Conservation (phyloP, 2,888 invertebrate genomes). For the Pardosa pseudoannulata region DNA sequence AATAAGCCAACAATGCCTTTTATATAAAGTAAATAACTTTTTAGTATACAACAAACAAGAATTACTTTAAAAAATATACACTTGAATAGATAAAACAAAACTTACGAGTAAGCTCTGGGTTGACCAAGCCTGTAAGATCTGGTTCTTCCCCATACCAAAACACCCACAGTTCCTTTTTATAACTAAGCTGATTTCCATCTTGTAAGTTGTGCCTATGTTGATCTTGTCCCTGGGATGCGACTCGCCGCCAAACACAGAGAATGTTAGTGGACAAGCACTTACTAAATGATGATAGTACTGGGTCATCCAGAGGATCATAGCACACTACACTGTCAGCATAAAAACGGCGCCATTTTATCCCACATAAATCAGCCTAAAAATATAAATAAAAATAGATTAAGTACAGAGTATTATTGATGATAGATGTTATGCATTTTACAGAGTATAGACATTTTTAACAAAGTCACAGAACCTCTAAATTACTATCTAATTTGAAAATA, state of each 20-base stretch:
- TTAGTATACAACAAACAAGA: too few relatives aligned
- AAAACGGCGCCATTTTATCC: constrained; percentile 99
- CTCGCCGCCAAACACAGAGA: constrained; percentile 98
- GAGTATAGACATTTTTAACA: too few relatives aligned
- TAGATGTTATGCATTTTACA: too few relatives aligned
- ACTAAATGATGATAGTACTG: constrained; percentile 92
- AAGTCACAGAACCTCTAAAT: too few relatives aligned
- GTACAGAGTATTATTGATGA: neutral
- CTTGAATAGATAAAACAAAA: too few relatives aligned
- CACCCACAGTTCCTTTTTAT: constrained; percentile 95
- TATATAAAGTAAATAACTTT: too few relatives aligned
- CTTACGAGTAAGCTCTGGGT: constrained; percentile 92
- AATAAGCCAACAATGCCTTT: too few relatives aligned
- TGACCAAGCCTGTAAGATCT: constrained; percentile 89
- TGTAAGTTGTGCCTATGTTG: constrained; percentile 85
- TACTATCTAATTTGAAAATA: too few relatives aligned
- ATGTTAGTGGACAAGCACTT: constrained; percentile 93
- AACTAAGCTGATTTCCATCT: constrained; percentile 63
- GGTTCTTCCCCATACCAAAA: constrained; percentile 99
- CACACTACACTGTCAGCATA: constrained; percentile 85
- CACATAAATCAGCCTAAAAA: constrained; percentile 95
- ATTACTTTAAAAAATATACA: too few relatives aligned
- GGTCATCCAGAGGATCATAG: constrained; percentile 86
- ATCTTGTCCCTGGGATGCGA: constrained; percentile 81
- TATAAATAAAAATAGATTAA: neutral